Conservation (phyloP, 2,113 vertebrate genomes). For the Bolborhynchus lineola region DNA sequence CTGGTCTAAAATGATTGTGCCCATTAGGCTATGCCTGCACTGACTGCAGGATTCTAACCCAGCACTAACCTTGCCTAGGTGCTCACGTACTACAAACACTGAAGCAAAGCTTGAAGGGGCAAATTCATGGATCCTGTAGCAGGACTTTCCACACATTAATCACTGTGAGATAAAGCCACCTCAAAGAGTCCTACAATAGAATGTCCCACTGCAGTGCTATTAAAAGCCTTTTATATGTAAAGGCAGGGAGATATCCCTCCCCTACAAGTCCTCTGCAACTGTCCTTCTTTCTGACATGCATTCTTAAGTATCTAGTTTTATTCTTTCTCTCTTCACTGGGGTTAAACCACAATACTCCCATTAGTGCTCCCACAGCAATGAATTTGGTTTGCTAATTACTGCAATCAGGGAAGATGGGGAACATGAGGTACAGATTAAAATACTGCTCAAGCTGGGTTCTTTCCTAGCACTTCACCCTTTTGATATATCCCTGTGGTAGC, state of each 20-base stretch:
- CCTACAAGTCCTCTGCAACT: not conserved
- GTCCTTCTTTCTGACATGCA: not conserved
- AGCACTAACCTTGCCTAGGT: not conserved
- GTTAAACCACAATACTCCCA: not conserved
- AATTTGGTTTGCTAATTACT: constrained; percentile 51
- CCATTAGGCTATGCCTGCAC: not conserved
- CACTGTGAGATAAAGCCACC: not conserved
- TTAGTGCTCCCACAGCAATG: not conserved
- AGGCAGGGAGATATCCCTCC: not conserved
- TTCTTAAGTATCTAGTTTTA: not conserved
- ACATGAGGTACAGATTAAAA: constrained; percentile 29
- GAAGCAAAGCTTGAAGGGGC: not conserved
- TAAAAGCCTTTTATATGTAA: not conserved
- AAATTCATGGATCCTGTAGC: not conserved
- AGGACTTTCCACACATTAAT: not conserved
- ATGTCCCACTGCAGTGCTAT: not conserved
- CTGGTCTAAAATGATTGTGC: rapidly evolving
- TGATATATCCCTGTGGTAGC: not conserved
- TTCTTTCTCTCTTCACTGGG: not conserved
- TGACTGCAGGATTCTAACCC: rapidly evolving
- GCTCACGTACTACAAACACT: not conserved
- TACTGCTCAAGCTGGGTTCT: not conserved
- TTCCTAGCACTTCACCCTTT: constrained; percentile 13
- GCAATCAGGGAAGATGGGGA: constrained; percentile 16
- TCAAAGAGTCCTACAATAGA: not conserved